Evolutionary conservation across 2,113 vertebrate species (phyloP).

Genomic region (Myotis davidii): DNA sequence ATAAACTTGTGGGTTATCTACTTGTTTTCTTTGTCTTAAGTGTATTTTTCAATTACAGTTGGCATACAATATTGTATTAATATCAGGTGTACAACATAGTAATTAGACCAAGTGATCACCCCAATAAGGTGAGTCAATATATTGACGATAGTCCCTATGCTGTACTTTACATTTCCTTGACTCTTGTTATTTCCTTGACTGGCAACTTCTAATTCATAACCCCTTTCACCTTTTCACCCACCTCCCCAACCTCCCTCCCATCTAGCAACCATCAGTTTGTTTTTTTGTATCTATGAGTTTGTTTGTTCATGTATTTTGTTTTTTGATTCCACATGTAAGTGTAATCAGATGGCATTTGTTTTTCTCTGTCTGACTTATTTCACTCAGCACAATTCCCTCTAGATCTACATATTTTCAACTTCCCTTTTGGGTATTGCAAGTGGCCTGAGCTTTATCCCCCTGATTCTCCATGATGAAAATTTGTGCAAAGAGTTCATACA

Average conservation of each 20-base stretch:
- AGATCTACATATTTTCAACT: background rate
- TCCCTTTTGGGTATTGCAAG: background rate
- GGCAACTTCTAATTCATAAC: background rate
- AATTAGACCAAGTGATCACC: background rate
- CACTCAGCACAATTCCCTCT: background rate
- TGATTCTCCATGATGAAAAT: background rate
- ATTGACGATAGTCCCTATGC: background rate
- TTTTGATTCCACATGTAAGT: background rate
- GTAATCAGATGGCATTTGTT: background rate
- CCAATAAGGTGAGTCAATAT: too few species aligned
- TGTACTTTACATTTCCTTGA: background rate
- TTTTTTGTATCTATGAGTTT: background rate
- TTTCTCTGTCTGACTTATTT: background rate
- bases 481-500: background rate
- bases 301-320: background rate
- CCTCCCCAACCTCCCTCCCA: too few species aligned
- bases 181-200: background rate
- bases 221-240: background rate
- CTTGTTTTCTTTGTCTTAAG: background rate
- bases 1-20: background rate
- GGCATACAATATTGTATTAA: background rate
- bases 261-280: background rate
- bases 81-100: background rate
- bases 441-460: background rate
- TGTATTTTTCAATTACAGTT: background rate